Base-by-base conservation (phyloP, 2,888 invertebrate genomes). In the Venusia cambrica region DNA sequence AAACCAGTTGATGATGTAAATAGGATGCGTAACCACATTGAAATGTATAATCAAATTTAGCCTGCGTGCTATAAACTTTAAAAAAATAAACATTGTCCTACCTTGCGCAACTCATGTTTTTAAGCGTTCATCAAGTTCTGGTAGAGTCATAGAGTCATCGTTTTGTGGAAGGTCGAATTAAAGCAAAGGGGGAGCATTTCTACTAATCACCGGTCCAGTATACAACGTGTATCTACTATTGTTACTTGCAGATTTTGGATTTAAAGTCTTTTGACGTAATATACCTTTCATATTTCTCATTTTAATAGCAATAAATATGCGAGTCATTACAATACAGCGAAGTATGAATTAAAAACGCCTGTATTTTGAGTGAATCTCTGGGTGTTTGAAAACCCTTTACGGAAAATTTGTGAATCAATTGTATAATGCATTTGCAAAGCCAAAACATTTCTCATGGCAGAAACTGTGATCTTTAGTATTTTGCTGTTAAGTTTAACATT, bases 231-330 rank as follows among this genome's bases (percentile, higher is more conserved):
- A 69, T n/a, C 57, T 70, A 60, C n/a, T 58, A 67, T 63, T 63
- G 57, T 66, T 70, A 67, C 57, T 66, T 53, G 55, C 71, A 65
- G 51, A 57, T 77, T 79, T 78, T 81, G 66, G 75, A 78, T 73
- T 63, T 58, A 71, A 70, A 61, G 77, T 79, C 78, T 79, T 73
- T 78, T 80, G 77, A 79, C 75, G 68, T 67, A 30, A 57, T 55
- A 50, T 64, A 71, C 58, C 67, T 72, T 69, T 71, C 66, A 57
- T 63, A 64, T 57, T 57, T 62, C 64, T 64, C 57, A 57, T 64
- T 65, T 65, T 54, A 49, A 54, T 50, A 46, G 50, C 29, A 47
- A 43, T 36, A 37, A 51, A 57, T 57, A 51, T 47, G 46, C 50
- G 46, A 50, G 47, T 60, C 53, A 56, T 53, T 57, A 53, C 47